A percentile compares a stretch with the other conserved stretches of the same genome.
Conservation (phyloP, 2,797 vertebrate genomes). For the Lepus oiostolus region DNA sequence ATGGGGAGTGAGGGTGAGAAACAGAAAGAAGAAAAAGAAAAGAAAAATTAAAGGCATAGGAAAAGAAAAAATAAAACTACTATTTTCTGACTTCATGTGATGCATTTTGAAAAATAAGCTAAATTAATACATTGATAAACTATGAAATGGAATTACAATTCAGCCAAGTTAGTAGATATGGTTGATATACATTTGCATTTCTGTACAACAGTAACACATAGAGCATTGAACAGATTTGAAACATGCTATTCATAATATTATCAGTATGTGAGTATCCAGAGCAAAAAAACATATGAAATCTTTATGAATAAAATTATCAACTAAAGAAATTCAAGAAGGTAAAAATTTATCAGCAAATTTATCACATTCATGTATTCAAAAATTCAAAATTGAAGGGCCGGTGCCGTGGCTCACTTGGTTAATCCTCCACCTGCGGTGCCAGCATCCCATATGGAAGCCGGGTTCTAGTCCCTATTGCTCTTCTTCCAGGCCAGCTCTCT, state of each 20-base stretch:
- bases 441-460: too few species aligned
- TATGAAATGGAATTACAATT: background rate
- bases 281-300: background rate
- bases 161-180: background rate
- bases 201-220: background rate
- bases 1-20: background rate
- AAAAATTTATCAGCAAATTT: background rate
- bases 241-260: background rate
- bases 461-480: too few species aligned
- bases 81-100: background rate
- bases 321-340: background rate
- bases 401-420: too few species aligned
- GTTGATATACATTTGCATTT: background rate
- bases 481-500: too few species aligned
- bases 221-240: background rate
- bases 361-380: background rate
- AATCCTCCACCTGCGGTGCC: too few species aligned
- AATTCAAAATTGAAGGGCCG: background rate
- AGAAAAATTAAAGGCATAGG: background rate
- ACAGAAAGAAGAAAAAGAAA: background rate
- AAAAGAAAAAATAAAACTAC: background rate
- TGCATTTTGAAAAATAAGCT: background rate
- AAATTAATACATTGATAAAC: background rate
- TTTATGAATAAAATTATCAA: constrained; percentile 7
- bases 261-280: background rate